Base-by-base conservation (phyloP, 2,888 invertebrate genomes). In the Salpingus planirostris region DNA sequence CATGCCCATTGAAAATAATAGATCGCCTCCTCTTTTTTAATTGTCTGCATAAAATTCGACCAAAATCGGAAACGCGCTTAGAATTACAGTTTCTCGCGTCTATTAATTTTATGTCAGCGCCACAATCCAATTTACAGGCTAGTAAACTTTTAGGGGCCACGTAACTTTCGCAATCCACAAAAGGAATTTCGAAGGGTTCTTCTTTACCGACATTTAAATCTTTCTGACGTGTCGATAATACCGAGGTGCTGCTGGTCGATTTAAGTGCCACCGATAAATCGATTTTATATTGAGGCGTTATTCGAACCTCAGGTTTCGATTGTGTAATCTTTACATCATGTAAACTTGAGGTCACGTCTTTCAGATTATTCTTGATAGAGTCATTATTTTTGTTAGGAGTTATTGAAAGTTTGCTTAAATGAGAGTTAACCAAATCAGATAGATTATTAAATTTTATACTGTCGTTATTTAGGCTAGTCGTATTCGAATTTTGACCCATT, bases 41-140 rank as follows among this genome's bases (percentile, higher is more conserved):
- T 14, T 49, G 62, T 44, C 54, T 59, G 33, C 68, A 67, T 10
- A 73, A 46, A 40, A 69, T 62, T 59, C 63, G 66, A n/a, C 72
- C 74, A 38, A 74, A 67, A n/a, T 47, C 47, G 3, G 72, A 70
- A 6, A 54, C 54, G 1, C 30, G 46, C 39, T 62, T 65, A 23
- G 49, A 31, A 14, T 47, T 36, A n/a, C 18, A 18, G 8, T 6
- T 8, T n/a, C n/a, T n/a, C n/a, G n/a, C n/a, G n/a, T n/a, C n/a
- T n/a, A n/a, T n/a, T n/a, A n/a, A n/a, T 8, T 18, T 8, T 8
- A 18, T 6, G 18, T 6, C 18, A 5, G 18, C 18, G 18, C 18
- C 8, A 5, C 5, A 18, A 18, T 18, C 18, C 18, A 18, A 18
- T 8, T 18, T 18, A 8, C 18, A 18, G 5, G 18, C 18, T n/a